Percentiles rank a stretch among this genome's conserved stretches.
Evolutionary conservation across 2,113 vertebrate genomes (phyloP).

Genomic region (Indri indri): DNA sequence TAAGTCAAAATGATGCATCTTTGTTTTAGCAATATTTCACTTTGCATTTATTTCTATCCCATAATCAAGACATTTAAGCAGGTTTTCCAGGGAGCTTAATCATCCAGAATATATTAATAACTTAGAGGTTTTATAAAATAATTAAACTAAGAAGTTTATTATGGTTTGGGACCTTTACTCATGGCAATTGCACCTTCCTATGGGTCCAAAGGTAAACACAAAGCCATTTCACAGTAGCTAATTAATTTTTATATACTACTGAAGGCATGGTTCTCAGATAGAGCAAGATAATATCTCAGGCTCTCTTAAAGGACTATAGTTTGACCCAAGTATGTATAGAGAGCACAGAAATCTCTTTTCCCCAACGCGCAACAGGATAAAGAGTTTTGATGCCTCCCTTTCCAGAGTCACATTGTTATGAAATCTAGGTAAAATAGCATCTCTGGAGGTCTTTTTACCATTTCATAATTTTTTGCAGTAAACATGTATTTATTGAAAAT

Average conservation of each 20-base stretch:
- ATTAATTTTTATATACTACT: background rate
- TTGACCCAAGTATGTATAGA: background rate
- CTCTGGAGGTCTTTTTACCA: background rate
- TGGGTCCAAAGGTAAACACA: background rate
- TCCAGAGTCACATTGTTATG: background rate
- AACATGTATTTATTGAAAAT: background rate
- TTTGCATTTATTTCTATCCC: background rate
- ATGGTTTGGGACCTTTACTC: background rate
- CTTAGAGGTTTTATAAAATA: background rate
- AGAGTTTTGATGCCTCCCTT: background rate
- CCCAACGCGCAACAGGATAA: fast-evolving
- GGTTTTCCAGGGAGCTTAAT: background rate
- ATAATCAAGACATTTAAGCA: background rate
- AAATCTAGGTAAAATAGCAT: background rate
- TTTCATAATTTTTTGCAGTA: background rate
- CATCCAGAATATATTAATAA: background rate
- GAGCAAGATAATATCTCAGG: background rate
- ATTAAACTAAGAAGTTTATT: background rate
- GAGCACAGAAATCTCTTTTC: background rate
- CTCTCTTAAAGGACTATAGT: background rate
- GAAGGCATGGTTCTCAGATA: background rate
- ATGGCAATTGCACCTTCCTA: background rate
- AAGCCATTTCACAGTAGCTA: background rate
- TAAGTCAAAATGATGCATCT: background rate
- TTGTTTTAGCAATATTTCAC: background rate